Conservation (phyloP, 2,113 vertebrate species). For the Cettia cetti region DNA sequence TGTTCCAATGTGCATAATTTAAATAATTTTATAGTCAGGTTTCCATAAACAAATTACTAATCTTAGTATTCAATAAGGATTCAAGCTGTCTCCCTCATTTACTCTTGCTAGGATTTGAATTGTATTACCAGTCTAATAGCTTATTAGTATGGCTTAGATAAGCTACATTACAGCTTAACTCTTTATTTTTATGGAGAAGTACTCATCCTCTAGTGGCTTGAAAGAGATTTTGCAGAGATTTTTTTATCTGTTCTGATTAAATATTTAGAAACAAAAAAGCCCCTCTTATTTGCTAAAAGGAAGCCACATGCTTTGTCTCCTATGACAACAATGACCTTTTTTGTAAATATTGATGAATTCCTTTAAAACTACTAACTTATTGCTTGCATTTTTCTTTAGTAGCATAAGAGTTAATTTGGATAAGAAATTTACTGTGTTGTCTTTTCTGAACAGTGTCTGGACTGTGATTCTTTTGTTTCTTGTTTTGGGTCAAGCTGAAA, state of each 20-base stretch:
- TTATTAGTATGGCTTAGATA: slow-evolving; percentile 45
- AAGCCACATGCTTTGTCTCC: background rate
- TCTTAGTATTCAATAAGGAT: background rate
- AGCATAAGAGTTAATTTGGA: background rate
- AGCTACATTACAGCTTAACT: slow-evolving; percentile 35
- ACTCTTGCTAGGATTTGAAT: slow-evolving; percentile 47
- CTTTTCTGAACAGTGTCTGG: background rate
- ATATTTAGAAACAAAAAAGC: slow-evolving; percentile 33
- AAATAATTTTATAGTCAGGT: background rate
- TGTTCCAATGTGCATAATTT: background rate
- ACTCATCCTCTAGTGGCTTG: slow-evolving; percentile 30
- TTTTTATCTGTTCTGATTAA: slow-evolving; percentile 17
- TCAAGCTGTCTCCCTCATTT: background rate
- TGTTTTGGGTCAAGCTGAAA: background rate
- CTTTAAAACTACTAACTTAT: background rate
- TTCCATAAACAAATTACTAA: background rate
- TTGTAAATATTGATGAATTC: background rate
- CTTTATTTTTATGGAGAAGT: slow-evolving; percentile 45
- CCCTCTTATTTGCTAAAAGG: background rate
- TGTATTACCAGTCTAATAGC: slow-evolving; percentile 20
- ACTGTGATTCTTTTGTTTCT: background rate
- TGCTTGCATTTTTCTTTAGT: background rate
- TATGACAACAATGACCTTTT: background rate
- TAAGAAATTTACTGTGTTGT: background rate
- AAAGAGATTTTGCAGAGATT: slow-evolving; percentile 21